phyloP scores from a whole-genome alignment of 1,140 invertebrate species.

The Telenomus remus region DNA sequence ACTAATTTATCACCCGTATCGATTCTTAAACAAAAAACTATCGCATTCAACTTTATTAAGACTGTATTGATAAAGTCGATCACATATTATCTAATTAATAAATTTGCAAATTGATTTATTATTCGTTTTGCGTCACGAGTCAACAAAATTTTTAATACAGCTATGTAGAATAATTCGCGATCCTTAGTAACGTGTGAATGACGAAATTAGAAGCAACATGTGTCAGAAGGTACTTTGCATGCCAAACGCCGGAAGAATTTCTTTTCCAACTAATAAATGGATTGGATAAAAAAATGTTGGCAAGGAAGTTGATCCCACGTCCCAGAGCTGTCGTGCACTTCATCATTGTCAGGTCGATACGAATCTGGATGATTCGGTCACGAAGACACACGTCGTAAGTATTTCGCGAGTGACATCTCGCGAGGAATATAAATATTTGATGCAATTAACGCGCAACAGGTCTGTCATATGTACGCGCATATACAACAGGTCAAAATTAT shows the following conservation, averaged over 20 bases:
- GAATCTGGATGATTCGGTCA: too few species aligned
- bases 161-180: background rate
- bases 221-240: constrained; percentile 21
- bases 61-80: too few species aligned
- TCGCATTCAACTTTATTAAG: too few species aligned
- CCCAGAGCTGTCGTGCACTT: too few species aligned
- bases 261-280: constrained; percentile 5
- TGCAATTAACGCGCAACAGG: constrained; percentile 64
- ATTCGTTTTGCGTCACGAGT: background rate
- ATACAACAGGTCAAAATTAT: constrained; percentile 60
- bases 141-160: constrained; percentile 12
- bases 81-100: too few species aligned
- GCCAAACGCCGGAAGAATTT: constrained; percentile 2
- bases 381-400: background rate
- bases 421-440: constrained; percentile 56
- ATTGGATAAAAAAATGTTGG: background rate
- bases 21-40: too few species aligned
- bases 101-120: too few species aligned
- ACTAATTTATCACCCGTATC: too few species aligned
- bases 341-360: background rate
- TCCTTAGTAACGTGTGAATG: background rate
- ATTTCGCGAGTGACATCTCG: constrained; percentile 14
- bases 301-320: too few species aligned
- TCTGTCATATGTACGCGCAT: constrained; percentile 42
- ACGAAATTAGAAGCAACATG: constrained; percentile 21